Conservation (phyloP, 2,797 vertebrate genomes). For the Pseudomugil gertrudae region DNA sequence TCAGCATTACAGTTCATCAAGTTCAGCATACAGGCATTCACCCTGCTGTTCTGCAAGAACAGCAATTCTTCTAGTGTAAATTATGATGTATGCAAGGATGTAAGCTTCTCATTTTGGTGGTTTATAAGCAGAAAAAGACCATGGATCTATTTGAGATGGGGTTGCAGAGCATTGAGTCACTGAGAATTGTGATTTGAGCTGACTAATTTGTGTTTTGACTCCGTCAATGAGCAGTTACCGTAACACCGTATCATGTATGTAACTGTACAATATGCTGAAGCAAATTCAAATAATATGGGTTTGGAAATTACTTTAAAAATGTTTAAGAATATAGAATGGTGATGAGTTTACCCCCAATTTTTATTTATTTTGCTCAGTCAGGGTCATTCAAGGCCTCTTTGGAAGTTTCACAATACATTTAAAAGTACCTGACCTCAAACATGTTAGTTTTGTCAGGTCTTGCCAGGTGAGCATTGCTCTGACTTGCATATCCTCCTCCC, state of each 20-base stretch:
- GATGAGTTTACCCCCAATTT: not conserved
- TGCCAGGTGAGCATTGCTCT: constrained; percentile 29
- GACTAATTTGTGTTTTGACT: constrained; percentile 21
- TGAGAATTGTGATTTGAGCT: constrained; percentile 6
- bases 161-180: not conserved
- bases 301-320: not conserved
- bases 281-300: not conserved
- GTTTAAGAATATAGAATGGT: not conserved
- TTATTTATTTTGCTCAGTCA: not conserved
- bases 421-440: not conserved
- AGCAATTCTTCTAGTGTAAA: not conserved
- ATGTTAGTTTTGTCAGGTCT: constrained; percentile 2
- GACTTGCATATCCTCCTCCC: constrained; percentile 23
- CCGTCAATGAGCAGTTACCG: not conserved
- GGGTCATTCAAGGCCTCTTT: not conserved
- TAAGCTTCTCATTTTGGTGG: not conserved
- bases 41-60: too few relatives aligned
- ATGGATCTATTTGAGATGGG: not conserved
- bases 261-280: not conserved
- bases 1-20: too few relatives aligned
- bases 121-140: not conserved
- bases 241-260: not conserved
- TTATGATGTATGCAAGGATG: not conserved
- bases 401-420: not conserved
- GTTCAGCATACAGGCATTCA: too few relatives aligned